These are phyloP conservation scores for Tor tambroides DNA, from an alignment of 2,113 vertebrate species.

Conservation along the genomic window DNA sequence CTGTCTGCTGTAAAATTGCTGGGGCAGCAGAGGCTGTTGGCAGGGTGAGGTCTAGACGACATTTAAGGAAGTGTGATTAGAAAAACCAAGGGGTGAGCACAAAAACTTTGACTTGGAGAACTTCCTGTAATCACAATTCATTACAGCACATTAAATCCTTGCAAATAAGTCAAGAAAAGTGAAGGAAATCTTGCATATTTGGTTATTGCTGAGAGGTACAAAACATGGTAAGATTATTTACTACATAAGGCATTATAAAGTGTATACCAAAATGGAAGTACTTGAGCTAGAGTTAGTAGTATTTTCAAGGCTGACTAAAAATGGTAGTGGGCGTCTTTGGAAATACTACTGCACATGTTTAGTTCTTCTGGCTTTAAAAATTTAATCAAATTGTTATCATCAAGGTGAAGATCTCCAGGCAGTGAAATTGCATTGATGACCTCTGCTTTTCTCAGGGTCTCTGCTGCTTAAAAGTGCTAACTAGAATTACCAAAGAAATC, in stretches of 20 bases:
- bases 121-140: neutral
- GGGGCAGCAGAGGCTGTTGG: slow-evolving; percentile 7
- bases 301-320: neutral
- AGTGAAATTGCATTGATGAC: slow-evolving; percentile 18
- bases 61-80: slow-evolving; percentile 27
- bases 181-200: too few relatives aligned
- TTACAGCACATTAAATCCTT: neutral
- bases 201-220: neutral
- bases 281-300: neutral
- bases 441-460: neutral
- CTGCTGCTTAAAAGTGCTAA: neutral
- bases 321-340: neutral
- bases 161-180: neutral
- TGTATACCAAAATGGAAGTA: neutral
- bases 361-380: neutral
- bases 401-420: neutral
- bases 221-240: neutral
- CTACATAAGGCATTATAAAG: neutral
- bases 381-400: neutral
- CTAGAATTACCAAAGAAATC: neutral
- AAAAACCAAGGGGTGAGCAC: neutral
- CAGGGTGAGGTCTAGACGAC: neutral
- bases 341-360: neutral
- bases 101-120: neutral
- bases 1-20: slow-evolving; percentile 30